Evolutionary conservation across 2,797 vertebrate species (phyloP).

Genomic region (Chiroxiphia lanceolata): DNA sequence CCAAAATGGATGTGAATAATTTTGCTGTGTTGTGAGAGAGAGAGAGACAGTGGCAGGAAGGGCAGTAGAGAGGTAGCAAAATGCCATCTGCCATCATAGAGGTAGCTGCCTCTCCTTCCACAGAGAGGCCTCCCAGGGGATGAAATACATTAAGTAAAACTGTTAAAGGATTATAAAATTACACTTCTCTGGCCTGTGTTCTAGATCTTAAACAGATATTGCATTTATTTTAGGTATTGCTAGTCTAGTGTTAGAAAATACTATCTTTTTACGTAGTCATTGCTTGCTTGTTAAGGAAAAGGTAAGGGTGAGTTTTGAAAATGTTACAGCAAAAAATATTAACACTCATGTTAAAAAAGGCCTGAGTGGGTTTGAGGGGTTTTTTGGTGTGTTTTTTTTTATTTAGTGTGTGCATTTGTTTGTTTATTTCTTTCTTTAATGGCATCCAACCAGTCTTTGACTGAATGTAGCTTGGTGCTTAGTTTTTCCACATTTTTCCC

Average conservation of each 20-base stretch:
- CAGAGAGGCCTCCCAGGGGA: neutral
- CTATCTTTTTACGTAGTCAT: neutral
- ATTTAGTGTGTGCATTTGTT: neutral
- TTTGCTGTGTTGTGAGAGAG: neutral
- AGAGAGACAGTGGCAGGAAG: fast-evolving
- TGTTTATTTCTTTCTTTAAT: neutral
- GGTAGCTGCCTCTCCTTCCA: neutral
- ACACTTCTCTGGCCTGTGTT: neutral
- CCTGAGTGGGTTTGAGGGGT: neutral
- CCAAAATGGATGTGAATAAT: neutral
- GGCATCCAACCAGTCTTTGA: neutral
- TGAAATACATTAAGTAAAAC: neutral
- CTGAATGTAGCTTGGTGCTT: neutral
- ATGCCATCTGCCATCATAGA: fast-evolving
- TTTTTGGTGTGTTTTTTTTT: neutral
- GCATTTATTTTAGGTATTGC: neutral
- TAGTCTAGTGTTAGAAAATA: neutral
- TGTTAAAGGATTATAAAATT: neutral
- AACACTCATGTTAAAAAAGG: neutral
- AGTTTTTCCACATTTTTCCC: neutral
- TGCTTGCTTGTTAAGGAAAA: neutral
- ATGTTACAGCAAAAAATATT: neutral
- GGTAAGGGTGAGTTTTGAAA: neutral
- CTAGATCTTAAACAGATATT: neutral
- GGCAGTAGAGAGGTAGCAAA: neutral